Base-by-base conservation (phyloP, 2,797 vertebrate species). In the Sternotherus odoratus region DNA sequence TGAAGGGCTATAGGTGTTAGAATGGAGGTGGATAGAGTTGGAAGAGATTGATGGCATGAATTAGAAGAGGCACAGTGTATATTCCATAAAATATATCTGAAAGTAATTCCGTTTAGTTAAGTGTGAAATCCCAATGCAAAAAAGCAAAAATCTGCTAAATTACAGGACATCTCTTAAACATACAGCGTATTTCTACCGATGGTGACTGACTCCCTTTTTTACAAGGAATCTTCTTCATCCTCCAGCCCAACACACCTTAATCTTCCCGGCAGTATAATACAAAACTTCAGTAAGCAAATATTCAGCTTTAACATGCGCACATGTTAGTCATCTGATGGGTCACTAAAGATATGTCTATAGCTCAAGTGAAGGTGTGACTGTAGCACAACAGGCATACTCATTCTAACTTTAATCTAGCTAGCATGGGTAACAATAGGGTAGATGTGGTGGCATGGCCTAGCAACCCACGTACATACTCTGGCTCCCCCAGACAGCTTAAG, bases 211-310 rank as follows among this genome's bases (percentile, higher is more conserved):
- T 85, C 0, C 5, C 3, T 0, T 1, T 33, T 56, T 48, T 91
- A 60, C 33, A 78, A 79, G n/a, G 1, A 74, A 80, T 11, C n/a
- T 86, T 51, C 30, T 53, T 91, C 78, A 54, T 83, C 24, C 57
- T 84, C 83, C 8, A 92, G 43, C 0, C 26, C n/a, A 60, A 5
- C 56, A 79, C 36, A 82, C 24, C 46, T 5, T 24, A 88, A 82
- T 12, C 5, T 9, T 3, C 30, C 6, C 33, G 4, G 30, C 4
- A 10, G 21, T 10, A 9, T 1, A 53, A 5, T 0, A 53, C 49
- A 89, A 90, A 72, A 85, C 6, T 4, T 28, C 51, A 3, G 90
- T 2, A 57, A 85, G 30, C 81, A 85, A 75, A 77, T 6, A 24
- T 63, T 87, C 78, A 53, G 26, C 36, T n/a, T 33, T 19, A n/a